Evolutionary conservation across 2,888 invertebrate species (phyloP).

Genomic region (Pachliopta kotzebuea): DNA sequence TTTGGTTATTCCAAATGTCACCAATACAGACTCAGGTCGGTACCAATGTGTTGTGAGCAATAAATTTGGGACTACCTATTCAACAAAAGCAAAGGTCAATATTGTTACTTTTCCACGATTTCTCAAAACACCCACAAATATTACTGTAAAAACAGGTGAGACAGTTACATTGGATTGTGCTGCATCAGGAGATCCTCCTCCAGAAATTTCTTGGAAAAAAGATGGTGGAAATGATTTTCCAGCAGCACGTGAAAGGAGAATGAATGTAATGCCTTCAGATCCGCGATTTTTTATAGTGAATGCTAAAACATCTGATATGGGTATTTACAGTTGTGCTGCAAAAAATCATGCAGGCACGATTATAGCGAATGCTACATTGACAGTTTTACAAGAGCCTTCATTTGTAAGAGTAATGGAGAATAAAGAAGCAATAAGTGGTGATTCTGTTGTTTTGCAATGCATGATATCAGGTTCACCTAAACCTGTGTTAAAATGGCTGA

Average conservation of each 20-base stretch:
- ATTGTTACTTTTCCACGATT: conserved; percentile 94
- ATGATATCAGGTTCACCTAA: conserved; percentile 92
- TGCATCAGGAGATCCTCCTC: conserved; percentile 92
- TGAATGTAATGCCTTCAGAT: conserved; percentile 95
- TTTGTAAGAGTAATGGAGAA: conserved; percentile 93
- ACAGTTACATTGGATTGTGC: conserved; percentile 95
- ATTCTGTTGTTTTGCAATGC: conserved; percentile 93
- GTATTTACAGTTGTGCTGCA: conserved; percentile 96
- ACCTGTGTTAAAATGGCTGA: conserved; percentile 91
- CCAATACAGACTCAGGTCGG: conserved; percentile 90
- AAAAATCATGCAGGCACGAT: conserved; percentile 93
- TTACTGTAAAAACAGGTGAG: conserved; percentile 91
- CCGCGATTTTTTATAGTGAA: conserved; percentile 96
- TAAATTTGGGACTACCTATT: conserved; percentile 93
- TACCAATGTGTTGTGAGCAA: conserved; percentile 97
- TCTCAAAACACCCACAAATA: conserved; percentile 90
- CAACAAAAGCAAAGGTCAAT: conserved; percentile 90
- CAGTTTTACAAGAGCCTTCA: conserved; percentile 92
- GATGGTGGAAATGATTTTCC: conserved; percentile 97
- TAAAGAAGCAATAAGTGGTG: conserved; percentile 90
- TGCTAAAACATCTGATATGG: conserved; percentile 93
- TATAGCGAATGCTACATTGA: conserved; percentile 91
- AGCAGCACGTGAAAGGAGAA: conserved; percentile 94
- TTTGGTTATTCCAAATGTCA: conserved; percentile 87
- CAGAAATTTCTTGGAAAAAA: conserved; percentile 94